These are phyloP conservation scores for Microcebus ravelobensis DNA, from an alignment of 2,113 vertebrate species.

Conservation along the genomic window DNA sequence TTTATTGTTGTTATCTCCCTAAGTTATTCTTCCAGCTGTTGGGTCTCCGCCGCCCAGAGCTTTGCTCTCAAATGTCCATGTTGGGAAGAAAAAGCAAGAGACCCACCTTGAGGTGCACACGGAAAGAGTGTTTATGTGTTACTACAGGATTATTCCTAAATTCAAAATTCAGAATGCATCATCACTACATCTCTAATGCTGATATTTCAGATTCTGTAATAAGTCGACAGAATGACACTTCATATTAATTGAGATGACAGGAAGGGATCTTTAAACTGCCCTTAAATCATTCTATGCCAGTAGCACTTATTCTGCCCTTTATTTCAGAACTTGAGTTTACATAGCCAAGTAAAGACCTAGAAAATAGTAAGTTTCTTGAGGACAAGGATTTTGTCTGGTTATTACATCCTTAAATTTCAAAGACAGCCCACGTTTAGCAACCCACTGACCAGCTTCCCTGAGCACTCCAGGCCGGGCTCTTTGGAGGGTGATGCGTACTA, in stretches of 20 bases:
- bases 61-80: not conserved
- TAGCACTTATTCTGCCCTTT: not conserved
- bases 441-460: not conserved
- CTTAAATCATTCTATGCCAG: not conserved
- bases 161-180: not conserved
- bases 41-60: not conserved
- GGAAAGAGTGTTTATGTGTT: not conserved
- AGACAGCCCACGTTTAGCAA: not conserved
- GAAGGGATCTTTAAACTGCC: not conserved
- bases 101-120: not conserved
- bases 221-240: not conserved
- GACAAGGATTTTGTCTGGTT: conserved; percentile 48
- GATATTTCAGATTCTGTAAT: not conserved
- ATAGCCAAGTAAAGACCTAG: not conserved
- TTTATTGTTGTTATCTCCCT: not conserved
- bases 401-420: conserved; percentile 19
- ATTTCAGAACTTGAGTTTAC: not conserved
- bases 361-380: conserved; percentile 52
- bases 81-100: not conserved
- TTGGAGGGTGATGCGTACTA: conserved; percentile 9
- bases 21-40: not conserved
- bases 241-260: not conserved
- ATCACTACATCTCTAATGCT: not conserved
- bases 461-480: not conserved
- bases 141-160: not conserved